Evolutionary conservation across 2,797 vertebrate species (phyloP), one percentile per base, ranked within the genome.

Genomic region (Phataginus tricuspis): DNA sequence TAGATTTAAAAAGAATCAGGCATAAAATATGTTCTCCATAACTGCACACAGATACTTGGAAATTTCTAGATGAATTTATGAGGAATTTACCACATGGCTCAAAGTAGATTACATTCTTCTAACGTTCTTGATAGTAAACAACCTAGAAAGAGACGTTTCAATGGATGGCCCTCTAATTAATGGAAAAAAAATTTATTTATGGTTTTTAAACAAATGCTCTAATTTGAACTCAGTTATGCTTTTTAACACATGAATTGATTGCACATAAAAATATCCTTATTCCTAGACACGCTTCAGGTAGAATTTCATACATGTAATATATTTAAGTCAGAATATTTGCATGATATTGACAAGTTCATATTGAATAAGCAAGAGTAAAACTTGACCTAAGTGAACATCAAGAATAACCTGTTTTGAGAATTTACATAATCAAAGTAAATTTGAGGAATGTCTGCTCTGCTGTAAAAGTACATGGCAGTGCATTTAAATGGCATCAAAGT

Each of bases 251-350:
- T 45, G 42, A 94, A 93, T 87, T 6, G 0, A 0, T 82, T 96
- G 66, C n/a, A 55, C 34, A 97, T 49, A 95, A 84, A 97, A 96
- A 92, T 92, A 18, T 94, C 37, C 18, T 64, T 91, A 68, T 83
- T 93, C 84, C 82, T 94, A 59, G 93, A 93, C 92, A 57, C 49
- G 80, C 1, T 86, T 80, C 55, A 5, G n/a, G 57, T 16, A 80
- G 61, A 39, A 85, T 95, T 95, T 95, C 80, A 27, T 94, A 3
- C 13, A 27, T 49, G 0, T 71, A 63, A 59, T 34, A 31, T 83
- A 57, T 88, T 80, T 71, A 45, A 57, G 11, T 79, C 91, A 7
- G 5, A 90, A n/a, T 95, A 63, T 55, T 78, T 94, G 49, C 27
- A 31, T 90, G 15, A 68, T 84, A 1, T 93, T 94, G 59, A 82